Conservation (phyloP, 2,113 vertebrate species). For the Tychaedon coryphoeus region DNA sequence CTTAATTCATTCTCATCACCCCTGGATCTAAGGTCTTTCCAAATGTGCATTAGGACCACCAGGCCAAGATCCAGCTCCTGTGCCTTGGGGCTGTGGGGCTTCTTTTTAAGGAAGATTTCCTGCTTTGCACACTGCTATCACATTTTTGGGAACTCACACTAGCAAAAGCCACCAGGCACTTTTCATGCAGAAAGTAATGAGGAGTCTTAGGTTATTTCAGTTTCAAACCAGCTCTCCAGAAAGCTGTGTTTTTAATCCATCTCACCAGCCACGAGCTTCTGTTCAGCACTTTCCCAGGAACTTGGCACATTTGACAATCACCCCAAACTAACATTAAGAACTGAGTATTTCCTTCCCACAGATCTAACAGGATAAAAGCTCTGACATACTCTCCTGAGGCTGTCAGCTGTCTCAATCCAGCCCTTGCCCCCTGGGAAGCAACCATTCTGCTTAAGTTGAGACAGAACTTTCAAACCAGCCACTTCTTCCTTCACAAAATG, state of each 20-base stretch:
- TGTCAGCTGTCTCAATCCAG: background rate
- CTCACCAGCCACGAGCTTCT: background rate
- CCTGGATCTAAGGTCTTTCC: background rate
- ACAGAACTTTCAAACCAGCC: background rate
- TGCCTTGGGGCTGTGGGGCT: background rate
- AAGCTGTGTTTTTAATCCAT: background rate
- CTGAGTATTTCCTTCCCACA: background rate
- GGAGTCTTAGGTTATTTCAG: background rate
- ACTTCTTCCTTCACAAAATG: background rate
- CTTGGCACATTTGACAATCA: background rate
- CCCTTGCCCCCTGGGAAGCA: background rate
- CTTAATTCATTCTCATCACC: background rate
- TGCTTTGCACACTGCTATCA: background rate
- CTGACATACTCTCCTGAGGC: background rate
- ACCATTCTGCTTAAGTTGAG: background rate
- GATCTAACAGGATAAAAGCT: background rate
- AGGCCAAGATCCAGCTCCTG: background rate
- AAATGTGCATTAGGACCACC: background rate
- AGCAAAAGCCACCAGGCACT: background rate
- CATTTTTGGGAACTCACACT: background rate
- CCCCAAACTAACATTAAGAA: background rate
- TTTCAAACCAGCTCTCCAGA: background rate
- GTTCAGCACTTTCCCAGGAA: background rate
- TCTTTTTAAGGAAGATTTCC: background rate
- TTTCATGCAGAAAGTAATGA: background rate